Conservation (phyloP, 2,113 vertebrate species). For the Podiceps cristatus region DNA sequence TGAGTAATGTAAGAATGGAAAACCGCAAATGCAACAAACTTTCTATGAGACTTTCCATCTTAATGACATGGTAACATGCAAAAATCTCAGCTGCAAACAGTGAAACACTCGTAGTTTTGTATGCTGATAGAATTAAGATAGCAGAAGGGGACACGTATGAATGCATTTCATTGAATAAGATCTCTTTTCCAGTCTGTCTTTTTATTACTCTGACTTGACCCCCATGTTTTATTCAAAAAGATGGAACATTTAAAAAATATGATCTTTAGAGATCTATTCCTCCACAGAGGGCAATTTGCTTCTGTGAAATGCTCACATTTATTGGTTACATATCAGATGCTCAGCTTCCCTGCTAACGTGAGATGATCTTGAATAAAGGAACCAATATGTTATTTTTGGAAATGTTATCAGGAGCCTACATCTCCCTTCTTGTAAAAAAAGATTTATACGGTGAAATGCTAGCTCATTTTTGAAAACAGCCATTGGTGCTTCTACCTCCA, state of each 20-base stretch:
- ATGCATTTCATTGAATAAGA: neutral
- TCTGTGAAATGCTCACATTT: neutral
- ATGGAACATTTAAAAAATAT: neutral
- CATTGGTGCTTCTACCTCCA: neutral
- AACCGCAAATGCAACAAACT: neutral
- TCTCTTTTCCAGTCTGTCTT: neutral
- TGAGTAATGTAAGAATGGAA: neutral
- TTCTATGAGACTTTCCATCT: neutral
- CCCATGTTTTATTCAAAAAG: neutral
- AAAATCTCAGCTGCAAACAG: neutral
- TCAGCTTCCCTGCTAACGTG: neutral
- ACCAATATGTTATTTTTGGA: neutral
- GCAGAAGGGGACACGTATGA: neutral
- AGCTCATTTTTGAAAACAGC: neutral
- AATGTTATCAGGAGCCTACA: neutral
- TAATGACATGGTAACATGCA: accelerated
- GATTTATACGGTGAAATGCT: neutral
- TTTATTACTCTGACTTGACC: neutral
- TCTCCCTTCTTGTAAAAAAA: neutral
- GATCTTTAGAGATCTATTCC: neutral
- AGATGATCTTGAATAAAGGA: neutral
- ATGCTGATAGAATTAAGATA: neutral
- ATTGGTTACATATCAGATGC: neutral
- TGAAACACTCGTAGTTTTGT: neutral
- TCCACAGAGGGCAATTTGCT: neutral